phyloP scores from a whole-genome alignment of 1,140 invertebrate species.

The Idris sp. region DNA sequence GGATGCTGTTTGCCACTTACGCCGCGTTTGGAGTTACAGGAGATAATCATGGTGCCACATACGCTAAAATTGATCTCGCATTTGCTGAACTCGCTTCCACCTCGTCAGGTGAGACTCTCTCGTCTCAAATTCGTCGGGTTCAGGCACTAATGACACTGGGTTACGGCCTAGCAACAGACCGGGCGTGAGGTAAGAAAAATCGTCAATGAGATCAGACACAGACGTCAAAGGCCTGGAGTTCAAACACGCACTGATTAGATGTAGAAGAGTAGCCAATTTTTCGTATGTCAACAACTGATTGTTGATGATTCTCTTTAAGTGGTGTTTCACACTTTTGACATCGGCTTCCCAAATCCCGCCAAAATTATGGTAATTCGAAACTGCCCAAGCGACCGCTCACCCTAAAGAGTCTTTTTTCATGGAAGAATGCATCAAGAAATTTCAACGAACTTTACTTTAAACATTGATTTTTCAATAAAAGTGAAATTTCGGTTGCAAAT shows the following conservation, averaged over 20 bases:
- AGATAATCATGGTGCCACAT: conserved; percentile 32
- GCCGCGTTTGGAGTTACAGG: conserved; percentile 10
- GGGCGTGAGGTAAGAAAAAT: conserved; percentile 10
- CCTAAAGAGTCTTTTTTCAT: background rate
- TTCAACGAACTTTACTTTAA: background rate
- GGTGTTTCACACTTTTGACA: conserved; percentile 32
- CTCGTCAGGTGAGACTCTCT: conserved; percentile 1
- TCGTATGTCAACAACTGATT: conserved; percentile 45
- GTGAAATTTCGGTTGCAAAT: conserved; percentile 4
- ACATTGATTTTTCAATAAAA: background rate
- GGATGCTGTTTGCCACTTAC: conserved; percentile 7
- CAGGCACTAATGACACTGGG: background rate
- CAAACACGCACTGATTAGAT: conserved; percentile 3
- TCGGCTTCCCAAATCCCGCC: conserved; percentile 57
- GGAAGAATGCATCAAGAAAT: background rate
- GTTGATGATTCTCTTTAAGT: conserved; percentile 11
- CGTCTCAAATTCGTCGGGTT: background rate
- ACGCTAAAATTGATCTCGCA: conserved; percentile 13
- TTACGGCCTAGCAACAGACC: conserved; percentile 2
- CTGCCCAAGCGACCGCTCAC: background rate
- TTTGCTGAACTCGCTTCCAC: conserved; percentile 52
- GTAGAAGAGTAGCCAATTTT: conserved; percentile 1
- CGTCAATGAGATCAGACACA: background rate
- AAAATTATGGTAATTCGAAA: conserved; percentile 52
- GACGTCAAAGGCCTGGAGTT: conserved; percentile 1